Evolutionary conservation across 2,797 vertebrate species (phyloP), one percentile per base, ranked within the genome.

Genomic region (Malurus leucopterus): DNA sequence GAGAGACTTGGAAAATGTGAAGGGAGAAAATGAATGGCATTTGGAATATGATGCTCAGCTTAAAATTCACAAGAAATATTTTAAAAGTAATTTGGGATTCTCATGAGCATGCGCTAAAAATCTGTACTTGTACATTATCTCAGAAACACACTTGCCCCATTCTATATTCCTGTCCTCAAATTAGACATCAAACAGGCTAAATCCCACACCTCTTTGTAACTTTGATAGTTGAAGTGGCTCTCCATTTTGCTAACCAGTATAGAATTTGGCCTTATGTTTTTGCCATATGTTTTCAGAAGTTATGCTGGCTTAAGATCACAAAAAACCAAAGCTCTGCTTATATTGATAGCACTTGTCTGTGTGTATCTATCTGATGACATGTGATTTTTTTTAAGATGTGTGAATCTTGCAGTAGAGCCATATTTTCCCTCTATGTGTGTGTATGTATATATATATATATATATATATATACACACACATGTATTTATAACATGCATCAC

Each of bases 381-480:
- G 4, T 65, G 15, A 9, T 67, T 70, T 53, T 84, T 21, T 22
- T 8, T 1, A 55, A 46, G 29, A 38, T 23, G 6, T 7, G 0
- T 36, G 65, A 43, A 85, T 69, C 16, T 5, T 76, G 29, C 79
- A 51, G 8, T 38, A 21, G n/a, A 70, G 67, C 54, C 2, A 7
- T 57, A 10, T 23, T 68, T 54, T 55, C 7, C 30, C 1, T 69
- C 47, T 55, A 2, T 61, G 1, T 68, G 2, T 16, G 1, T 38
- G 7, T 24, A 5, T 10, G 1, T 13, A 9, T 30, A 3, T 16
- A 4, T 3, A n/a, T 13, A 46, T n/a, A n/a, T 24, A 5, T 10
- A 1, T 13, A 9, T 30, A 3, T 16, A 4, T 3, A n/a, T 13
- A 46, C 11, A 47, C 0, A 23, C 7, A 38, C 7, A 11, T 3